These are phyloP conservation scores for Drosophila longiperda DNA, from an alignment of 2,888 invertebrate genomes.

Conservation along the genomic window DNA sequence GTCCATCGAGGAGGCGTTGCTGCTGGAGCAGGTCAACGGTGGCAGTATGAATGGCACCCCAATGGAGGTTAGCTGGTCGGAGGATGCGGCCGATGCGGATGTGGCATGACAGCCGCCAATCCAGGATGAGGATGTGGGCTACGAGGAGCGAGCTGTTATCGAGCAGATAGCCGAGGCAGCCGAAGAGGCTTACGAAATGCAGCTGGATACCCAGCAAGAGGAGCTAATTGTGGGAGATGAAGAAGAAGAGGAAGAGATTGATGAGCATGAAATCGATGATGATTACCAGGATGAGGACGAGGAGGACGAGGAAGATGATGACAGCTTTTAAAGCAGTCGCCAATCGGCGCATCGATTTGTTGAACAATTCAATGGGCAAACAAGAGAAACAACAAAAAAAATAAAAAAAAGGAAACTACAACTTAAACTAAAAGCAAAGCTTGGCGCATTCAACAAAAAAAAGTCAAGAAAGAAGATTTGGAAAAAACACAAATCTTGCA, in stretches of 20 bases:
- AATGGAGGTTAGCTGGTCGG: conserved; percentile 85
- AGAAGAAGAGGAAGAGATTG: conserved; percentile 31
- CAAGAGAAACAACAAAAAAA: neutral
- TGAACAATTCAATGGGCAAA: conserved; percentile 58
- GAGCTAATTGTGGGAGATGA: conserved; percentile 59
- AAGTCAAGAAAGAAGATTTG: conserved; percentile 8
- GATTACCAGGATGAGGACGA: conserved; percentile 20
- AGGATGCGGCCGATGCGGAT: conserved; percentile 84
- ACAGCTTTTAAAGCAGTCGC: conserved; percentile 83
- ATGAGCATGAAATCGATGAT: conserved; percentile 1
- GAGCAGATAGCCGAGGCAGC: conserved; percentile 72
- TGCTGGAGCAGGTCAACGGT: conserved; percentile 76
- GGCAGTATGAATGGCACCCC: conserved; percentile 85
- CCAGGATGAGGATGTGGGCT: conserved; percentile 44
- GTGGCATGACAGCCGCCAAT: conserved; percentile 80
- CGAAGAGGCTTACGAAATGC: conserved; percentile 74
- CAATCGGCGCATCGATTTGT: conserved; percentile 49
- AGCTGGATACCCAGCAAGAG: conserved; percentile 53
- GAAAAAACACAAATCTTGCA: neutral
- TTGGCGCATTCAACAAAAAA: conserved; percentile 38
- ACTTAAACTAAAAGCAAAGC: conserved; percentile 50
- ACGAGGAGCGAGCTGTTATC: conserved; percentile 73
- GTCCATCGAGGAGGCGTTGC: conserved; percentile 83
- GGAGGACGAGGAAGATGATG: conserved; percentile 68
- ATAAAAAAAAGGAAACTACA: neutral